phyloP scores from a whole-genome alignment of 1,140 invertebrate genomes.

The Pentalonia nigronervosa region DNA sequence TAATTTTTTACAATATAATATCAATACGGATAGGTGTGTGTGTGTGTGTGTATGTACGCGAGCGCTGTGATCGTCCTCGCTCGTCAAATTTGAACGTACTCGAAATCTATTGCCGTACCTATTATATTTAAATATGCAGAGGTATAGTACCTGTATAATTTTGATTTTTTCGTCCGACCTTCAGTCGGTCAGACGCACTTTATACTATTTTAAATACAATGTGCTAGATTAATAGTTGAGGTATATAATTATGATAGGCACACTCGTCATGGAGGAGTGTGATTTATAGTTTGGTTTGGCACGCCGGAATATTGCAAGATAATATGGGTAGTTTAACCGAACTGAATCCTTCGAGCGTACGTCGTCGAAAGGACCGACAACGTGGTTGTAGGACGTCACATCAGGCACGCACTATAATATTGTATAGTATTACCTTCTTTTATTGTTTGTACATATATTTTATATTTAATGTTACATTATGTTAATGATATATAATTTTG shows the following conservation, averaged over 20 bases:
- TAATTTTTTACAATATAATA: background rate
- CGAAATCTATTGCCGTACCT: background rate
- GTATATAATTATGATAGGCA: background rate
- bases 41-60: no score
- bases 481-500: background rate
- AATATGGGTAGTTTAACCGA: background rate
- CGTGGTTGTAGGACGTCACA: no score
- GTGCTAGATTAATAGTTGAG: background rate
- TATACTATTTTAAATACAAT: background rate
- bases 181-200: background rate
- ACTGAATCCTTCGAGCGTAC: background rate
- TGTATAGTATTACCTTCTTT: background rate
- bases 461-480: constrained; percentile 1
- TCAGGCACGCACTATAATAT: background rate
- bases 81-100: background rate
- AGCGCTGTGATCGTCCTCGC: background rate
- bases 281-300: background rate
- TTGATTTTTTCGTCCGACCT: background rate
- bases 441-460: background rate
- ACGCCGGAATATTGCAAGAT: background rate
- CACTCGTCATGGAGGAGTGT: background rate
- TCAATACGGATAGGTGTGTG: no score
- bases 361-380: background rate
- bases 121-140: background rate
- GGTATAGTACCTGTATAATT: background rate